Conservation (phyloP, 2,113 vertebrate genomes). For the Gopherus flavomarginatus region DNA sequence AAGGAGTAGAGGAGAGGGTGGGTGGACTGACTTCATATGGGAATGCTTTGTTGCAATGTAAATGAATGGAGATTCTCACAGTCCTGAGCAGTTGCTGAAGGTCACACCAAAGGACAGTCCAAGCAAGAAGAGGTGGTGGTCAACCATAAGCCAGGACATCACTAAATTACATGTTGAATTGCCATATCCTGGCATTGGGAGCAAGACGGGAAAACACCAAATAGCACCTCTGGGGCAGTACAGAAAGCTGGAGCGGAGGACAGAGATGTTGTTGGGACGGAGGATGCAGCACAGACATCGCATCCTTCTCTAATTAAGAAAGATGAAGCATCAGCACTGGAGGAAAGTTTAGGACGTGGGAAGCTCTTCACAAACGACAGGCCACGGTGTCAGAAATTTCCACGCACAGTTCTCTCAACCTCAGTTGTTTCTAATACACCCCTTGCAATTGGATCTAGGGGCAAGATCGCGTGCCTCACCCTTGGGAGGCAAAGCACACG, state of each 20-base stretch:
- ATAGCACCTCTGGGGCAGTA: neutral
- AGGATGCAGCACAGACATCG: neutral
- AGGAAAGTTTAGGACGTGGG: neutral
- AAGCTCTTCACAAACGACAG: neutral
- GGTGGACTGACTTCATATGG: too few species aligned
- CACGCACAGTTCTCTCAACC: neutral
- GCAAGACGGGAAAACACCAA: neutral
- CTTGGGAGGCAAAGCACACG: too few species aligned
- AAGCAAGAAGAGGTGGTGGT: neutral
- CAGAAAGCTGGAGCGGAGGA: neutral
- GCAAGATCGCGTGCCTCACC: neutral
- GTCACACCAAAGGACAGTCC: neutral
- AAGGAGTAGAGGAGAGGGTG: neutral
- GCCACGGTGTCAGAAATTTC: neutral
- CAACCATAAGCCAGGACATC: neutral
- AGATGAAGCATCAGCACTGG: neutral
- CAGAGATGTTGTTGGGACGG: neutral
- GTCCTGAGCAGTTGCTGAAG: neutral
- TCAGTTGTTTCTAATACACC: neutral
- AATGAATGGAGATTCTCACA: neutral
- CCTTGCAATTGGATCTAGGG: neutral
- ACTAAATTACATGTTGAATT: neutral
- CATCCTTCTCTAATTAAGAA: neutral
- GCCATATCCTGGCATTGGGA: neutral
- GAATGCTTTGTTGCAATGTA: neutral